Percentiles rank a stretch among this genome's conserved stretches.
These are phyloP conservation scores for Megatriorchis doriae DNA, from an alignment of 2,113 vertebrate species.

Conservation along the genomic window DNA sequence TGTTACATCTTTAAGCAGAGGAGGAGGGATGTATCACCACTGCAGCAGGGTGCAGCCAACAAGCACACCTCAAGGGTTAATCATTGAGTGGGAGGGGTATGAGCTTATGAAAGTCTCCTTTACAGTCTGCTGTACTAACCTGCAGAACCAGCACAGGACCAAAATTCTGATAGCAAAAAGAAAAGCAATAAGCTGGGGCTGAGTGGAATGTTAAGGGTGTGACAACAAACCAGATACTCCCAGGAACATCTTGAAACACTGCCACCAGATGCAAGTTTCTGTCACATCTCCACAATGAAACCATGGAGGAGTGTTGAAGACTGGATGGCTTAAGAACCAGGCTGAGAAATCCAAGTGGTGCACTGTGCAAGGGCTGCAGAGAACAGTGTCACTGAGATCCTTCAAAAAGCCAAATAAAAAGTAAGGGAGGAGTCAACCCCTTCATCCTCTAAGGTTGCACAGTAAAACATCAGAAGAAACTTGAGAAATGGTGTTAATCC, in stretches of 20 bases:
- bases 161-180: neutral
- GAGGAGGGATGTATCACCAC: neutral
- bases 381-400: neutral
- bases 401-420: neutral
- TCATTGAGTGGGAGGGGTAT: neutral
- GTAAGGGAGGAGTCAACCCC: neutral
- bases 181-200: neutral
- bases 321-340: neutral
- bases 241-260: neutral
- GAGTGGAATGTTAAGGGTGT: neutral
- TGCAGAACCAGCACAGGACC: slow-evolving; percentile 11
- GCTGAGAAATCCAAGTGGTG: neutral
- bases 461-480: neutral
- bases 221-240: neutral
- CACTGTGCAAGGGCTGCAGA: neutral
- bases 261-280: neutral
- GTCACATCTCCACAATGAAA: neutral
- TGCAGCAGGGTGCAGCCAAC: neutral
- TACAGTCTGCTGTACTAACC: neutral
- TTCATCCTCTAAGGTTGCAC: neutral
- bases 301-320: neutral
- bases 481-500: neutral
- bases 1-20: neutral
- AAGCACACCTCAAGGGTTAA: neutral
- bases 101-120: neutral